Evolutionary conservation across 2,888 invertebrate genomes (phyloP).

Genomic region (Drepanosiphum platanoidis): DNA sequence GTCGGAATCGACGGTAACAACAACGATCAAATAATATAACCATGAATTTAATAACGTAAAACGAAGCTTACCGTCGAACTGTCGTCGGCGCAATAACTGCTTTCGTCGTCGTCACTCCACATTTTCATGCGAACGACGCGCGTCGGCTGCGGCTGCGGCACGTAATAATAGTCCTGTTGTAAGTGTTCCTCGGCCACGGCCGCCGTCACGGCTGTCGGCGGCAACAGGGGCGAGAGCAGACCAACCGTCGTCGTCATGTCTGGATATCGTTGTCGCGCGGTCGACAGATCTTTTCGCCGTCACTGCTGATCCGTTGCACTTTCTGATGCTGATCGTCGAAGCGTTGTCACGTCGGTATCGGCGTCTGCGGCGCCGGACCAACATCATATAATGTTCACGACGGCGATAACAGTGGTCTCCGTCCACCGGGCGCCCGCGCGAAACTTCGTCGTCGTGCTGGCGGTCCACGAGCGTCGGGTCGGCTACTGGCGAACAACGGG

Average conservation of each 20-base stretch:
- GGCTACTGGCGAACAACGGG: neutral
- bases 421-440: slow-evolving; percentile 23
- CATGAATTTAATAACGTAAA: too few relatives aligned
- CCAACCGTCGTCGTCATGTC: slow-evolving; percentile 57
- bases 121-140: slow-evolving; percentile 56
- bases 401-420: slow-evolving; percentile 15
- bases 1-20: too few relatives aligned
- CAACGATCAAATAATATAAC: too few relatives aligned
- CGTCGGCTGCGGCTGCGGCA: slow-evolving; percentile 38
- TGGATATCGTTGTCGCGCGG: neutral
- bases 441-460: slow-evolving; percentile 18
- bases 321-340: neutral
- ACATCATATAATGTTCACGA: slow-evolving; percentile 37
- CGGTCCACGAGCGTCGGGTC: neutral
- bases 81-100: slow-evolving; percentile 32
- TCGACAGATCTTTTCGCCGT: neutral
- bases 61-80: slow-evolving; percentile 45
- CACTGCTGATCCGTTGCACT: neutral
- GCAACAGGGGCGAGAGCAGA: slow-evolving; percentile 45
- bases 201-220: slow-evolving; percentile 22
- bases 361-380: slow-evolving; percentile 59
- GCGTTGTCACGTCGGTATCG: slow-evolving; percentile 51
- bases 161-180: slow-evolving; percentile 45
- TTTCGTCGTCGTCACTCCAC: slow-evolving; percentile 58
- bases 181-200: slow-evolving; percentile 36